Base-by-base conservation (phyloP, 2,113 vertebrate genomes). In the Dipodomys spectabilis region DNA sequence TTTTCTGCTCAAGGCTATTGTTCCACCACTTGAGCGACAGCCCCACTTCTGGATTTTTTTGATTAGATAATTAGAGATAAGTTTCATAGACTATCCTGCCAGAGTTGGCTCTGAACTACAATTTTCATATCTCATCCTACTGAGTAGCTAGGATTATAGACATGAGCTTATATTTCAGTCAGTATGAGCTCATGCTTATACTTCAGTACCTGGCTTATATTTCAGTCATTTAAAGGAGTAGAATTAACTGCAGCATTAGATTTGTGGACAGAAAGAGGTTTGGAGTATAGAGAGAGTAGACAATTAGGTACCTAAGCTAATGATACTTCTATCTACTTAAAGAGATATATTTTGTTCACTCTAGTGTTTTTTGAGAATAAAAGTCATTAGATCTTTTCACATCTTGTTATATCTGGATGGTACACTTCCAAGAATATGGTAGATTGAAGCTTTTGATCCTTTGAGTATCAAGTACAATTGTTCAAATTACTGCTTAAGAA, bases 401-500 rank as follows among this genome's bases (percentile, higher is more conserved):
- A 93, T 4, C 32, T 81, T 94, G 1, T 49, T 62, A 79, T 86
- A 68, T 22, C n/a, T 90, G 93, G 64, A 86, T 45, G 22, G 16
- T 69, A 78, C 7, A 75, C 22, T 8, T 82, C 85, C 23, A 68
- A 92, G 6, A 75, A 71, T 32, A 91, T 86, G 72, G 27, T 16
- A 86, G 44, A 92, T 80, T 84, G 9, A 73, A 92, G 3, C 84
- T 88, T 89, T 80, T 86, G 8, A 92, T 72, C 74, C 10, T 85
- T 53, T 88, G 23, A 80, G 15, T 65, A 88, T 53, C 74, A 86
- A 94, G 30, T 25, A 64, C 11, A 69, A 49, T 57, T 94, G 22
- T 84, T 88, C 5, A 82, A 83, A 80, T 73, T 88, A 75, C 57
- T 80, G 86, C 44, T 92, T 95, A 82, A 72, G 84, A 88, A 82